These are phyloP conservation scores for Caenorhabditis elegans DNA, from an alignment of 1,140 invertebrate species.

Conservation along the genomic window DNA sequence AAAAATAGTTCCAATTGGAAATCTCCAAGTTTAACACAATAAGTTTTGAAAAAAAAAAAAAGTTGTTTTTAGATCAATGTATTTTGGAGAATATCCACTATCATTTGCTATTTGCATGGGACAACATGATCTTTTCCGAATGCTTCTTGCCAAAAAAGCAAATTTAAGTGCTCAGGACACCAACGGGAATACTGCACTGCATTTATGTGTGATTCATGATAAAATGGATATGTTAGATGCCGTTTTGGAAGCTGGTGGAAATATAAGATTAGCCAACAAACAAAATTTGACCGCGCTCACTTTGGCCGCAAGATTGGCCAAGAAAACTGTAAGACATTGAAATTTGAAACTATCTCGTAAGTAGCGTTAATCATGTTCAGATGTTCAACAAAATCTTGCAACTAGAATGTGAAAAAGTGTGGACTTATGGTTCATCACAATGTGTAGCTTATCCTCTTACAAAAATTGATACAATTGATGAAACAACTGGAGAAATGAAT, in stretches of 20 bases:
- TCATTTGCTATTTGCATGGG: constrained; percentile 92
- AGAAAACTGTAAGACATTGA: constrained; percentile 69
- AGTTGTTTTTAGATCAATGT: constrained; percentile 78
- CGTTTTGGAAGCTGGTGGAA: constrained; percentile 85
- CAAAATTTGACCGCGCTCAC: constrained; percentile 88
- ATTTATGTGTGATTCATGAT: constrained; percentile 93
- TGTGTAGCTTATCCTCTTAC: constrained; percentile 86
- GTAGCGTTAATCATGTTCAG: constrained; percentile 68
- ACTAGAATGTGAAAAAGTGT: constrained; percentile 67
- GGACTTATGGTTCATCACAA: constrained; percentile 78
- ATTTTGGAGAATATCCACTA: constrained; percentile 97
- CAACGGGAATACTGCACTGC: constrained; percentile 93
- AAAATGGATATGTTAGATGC: constrained; percentile 92
- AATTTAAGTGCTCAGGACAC: constrained; percentile 91
- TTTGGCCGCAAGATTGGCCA: constrained; percentile 85
- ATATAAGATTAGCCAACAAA: constrained; percentile 81
- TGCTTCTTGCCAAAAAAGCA: constrained; percentile 87
- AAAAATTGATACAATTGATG: constrained; percentile 92
- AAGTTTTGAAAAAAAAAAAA: background rate
- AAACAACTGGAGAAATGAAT: constrained; percentile 84
- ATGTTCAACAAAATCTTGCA: constrained; percentile 75
- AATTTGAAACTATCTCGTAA: too few relatives aligned
- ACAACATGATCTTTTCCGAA: constrained; percentile 92
- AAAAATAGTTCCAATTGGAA: background rate
- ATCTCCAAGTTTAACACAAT: background rate